Evolutionary conservation across 2,797 vertebrate genomes (phyloP).

Genomic region (Streptopelia turtur): DNA sequence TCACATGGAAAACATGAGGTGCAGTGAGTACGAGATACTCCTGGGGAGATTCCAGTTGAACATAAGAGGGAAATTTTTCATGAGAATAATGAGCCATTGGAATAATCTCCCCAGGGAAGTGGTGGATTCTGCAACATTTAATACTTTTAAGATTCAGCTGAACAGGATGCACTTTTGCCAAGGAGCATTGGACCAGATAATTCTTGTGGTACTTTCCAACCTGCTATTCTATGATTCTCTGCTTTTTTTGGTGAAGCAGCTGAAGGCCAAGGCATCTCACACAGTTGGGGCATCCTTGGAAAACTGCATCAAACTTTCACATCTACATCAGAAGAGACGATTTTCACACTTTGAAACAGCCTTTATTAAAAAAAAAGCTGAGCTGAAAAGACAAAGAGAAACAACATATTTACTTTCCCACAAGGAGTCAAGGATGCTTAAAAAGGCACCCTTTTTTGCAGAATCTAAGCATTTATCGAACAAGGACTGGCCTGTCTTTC

Average conservation of each 20-base stretch:
- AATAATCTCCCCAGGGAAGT: too few relatives aligned
- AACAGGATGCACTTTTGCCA: too few relatives aligned
- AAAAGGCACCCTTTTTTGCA: not conserved
- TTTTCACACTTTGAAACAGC: not conserved
- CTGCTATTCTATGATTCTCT: too few relatives aligned
- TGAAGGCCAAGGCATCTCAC: not conserved
- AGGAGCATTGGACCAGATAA: too few relatives aligned
- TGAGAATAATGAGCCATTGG: too few relatives aligned
- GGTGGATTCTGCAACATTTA: too few relatives aligned
- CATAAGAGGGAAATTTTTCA: too few relatives aligned
- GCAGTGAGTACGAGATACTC: too few relatives aligned
- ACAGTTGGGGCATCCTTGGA: accelerated
- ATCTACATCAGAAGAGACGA: not conserved
- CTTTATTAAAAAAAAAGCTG: not conserved
- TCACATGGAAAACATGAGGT: too few relatives aligned
- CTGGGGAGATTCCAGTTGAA: too few relatives aligned
- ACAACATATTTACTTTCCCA: not conserved
- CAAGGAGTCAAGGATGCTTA: not conserved
- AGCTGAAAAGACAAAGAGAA: not conserved
- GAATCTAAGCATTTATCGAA: not conserved
- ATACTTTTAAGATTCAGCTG: too few relatives aligned
- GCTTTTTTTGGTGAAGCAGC: not conserved
- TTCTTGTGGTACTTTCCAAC: too few relatives aligned
- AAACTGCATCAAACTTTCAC: not conserved
- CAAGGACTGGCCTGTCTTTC: not conserved